Evolutionary conservation across 2,113 vertebrate genomes (phyloP), one percentile per base, ranked within the genome.

Genomic region (Takifugu flavidus): DNA sequence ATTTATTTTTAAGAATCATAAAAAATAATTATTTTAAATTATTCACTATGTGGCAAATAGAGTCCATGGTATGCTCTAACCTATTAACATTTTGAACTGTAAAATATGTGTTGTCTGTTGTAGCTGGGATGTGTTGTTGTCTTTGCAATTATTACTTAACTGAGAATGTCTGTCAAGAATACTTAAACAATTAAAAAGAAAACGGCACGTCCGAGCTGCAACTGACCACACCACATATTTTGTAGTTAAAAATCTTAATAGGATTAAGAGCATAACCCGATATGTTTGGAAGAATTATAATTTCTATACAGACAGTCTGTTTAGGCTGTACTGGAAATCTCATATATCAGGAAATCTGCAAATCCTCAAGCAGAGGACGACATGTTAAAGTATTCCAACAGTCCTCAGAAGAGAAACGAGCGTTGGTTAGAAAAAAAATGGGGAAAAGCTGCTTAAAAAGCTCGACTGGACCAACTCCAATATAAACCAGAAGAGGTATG

Each of bases 211-310:
- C 29, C 29, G 5, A 31, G 29, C 29, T 31, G 29, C 29, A 29
- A 29, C 28, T 4, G 28, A 25, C 49, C 27, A 54, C 25, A 34
- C 43, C 14, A 60, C 27, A n/a, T 42, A 14, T 25, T 57, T 52
- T 71, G 55, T n/a, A 34, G 31, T 25, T 39, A 43, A 59, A 71
- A 55, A 61, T 50, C 11, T 68, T 12, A 59, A 62, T 34, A 47
- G 44, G 45, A 49, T 29, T 27, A 1, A 55, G 14, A 63, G 25
- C 14, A n/a, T 25, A 58, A 39, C 13, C 45, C 69, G 42, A 53
- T 6, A 51, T 55, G 56, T 61, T 64, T n/a, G 27, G 45, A 61
- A 61, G 52, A 67, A 50, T 63, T 45, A 53, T 44, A 62, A 11
- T 25, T 44, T 44, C 53, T 46, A 13, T 57, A 69, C 44, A 59